Conservation (phyloP, 2,113 vertebrate genomes). For the Amblyopsis rosae region DNA sequence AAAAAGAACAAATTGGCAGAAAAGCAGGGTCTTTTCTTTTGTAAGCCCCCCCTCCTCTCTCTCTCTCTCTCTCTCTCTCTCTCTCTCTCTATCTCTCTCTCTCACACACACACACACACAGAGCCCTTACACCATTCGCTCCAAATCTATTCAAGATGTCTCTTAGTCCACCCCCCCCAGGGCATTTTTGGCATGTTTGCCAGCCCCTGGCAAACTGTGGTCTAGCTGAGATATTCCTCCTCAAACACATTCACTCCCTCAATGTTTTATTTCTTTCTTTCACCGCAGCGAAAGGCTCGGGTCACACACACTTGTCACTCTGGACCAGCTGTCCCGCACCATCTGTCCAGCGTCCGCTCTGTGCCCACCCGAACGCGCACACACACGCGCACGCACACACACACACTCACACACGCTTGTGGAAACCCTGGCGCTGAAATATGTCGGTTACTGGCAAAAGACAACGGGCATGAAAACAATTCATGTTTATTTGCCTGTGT, state of each 20-base stretch:
- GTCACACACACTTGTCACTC: conserved; percentile 77
- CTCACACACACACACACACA: neutral
- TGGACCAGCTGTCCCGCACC: conserved; percentile 74
- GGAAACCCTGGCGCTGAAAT: conserved; percentile 34
- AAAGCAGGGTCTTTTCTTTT: conserved; percentile 59
- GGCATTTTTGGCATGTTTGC: conserved; percentile 38
- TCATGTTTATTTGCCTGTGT: conserved; percentile 59
- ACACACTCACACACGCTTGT: neutral
- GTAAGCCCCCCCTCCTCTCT: conserved; percentile 47
- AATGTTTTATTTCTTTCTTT: conserved; percentile 78
- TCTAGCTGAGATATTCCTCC: conserved; percentile 69
- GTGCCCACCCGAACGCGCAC: conserved; percentile 28
- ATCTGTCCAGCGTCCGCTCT: conserved; percentile 71
- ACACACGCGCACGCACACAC: conserved; percentile 24
- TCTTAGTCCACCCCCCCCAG: conserved; percentile 26
- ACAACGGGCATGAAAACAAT: conserved; percentile 34
- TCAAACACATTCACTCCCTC: conserved; percentile 75
- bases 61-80: conserved; percentile 23
- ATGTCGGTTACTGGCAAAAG: conserved; percentile 51
- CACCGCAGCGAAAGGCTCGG: conserved; percentile 63
- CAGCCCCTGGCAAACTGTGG: conserved; percentile 63
- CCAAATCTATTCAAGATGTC: conserved; percentile 72
- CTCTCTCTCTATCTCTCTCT: too few relatives aligned
- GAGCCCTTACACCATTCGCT: conserved; percentile 20
- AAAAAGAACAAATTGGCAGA: conserved; percentile 64